phyloP scores from a whole-genome alignment of 2,888 invertebrate species.

The Polymixis lichenea region DNA sequence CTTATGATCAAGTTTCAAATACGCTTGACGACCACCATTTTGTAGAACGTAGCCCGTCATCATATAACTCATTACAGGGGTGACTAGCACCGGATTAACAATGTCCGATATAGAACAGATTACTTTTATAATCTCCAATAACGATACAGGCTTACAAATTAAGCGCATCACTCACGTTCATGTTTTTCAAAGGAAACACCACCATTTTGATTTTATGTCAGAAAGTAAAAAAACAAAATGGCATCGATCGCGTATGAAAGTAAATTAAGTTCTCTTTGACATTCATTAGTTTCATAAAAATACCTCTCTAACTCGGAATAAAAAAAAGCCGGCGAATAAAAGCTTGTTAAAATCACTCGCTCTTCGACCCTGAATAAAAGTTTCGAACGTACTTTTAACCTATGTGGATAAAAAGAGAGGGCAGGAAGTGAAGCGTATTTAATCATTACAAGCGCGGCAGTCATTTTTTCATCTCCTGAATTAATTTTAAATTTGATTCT shows the following conservation, averaged over 20 bases:
- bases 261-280: slow-evolving; percentile 83
- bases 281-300: slow-evolving; percentile 86
- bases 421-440: slow-evolving; percentile 81
- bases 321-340: slow-evolving; percentile 80
- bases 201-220: slow-evolving; percentile 47
- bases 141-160: slow-evolving; percentile 34
- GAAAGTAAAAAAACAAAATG: slow-evolving; percentile 58
- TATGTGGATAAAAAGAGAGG: slow-evolving; percentile 72
- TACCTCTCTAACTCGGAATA: slow-evolving; percentile 74
- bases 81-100: slow-evolving; percentile 43
- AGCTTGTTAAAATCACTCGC: slow-evolving; percentile 87
- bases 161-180: slow-evolving; percentile 21
- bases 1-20: slow-evolving; percentile 78
- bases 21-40: slow-evolving; percentile 67
- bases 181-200: slow-evolving; percentile 52
- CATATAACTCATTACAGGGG: slow-evolving; percentile 47
- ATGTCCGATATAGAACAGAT: slow-evolving; percentile 29
- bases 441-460: slow-evolving; percentile 82
- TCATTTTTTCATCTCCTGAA: slow-evolving; percentile 80
- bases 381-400: slow-evolving; percentile 77
- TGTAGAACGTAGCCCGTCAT: slow-evolving; percentile 49
- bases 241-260: slow-evolving; percentile 69
- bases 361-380: slow-evolving; percentile 83
- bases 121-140: slow-evolving; percentile 46
- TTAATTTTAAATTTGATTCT: slow-evolving; percentile 84